These are phyloP conservation scores for Heliconius hermathena DNA, from an alignment of 1,140 invertebrate species.

Conservation along the genomic window DNA sequence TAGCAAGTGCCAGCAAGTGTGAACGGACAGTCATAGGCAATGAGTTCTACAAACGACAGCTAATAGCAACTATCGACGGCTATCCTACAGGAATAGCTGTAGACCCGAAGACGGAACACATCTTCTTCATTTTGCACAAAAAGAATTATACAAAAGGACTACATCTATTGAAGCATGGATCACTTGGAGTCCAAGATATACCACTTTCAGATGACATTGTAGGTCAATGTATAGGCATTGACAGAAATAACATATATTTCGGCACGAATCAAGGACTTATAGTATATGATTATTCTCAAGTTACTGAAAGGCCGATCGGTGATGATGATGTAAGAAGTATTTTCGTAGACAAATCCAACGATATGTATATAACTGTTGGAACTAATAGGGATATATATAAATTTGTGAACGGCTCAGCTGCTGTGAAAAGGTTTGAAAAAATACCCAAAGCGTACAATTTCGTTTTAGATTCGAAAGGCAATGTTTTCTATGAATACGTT, in stretches of 20 bases:
- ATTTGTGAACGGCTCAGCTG: constrained; percentile 69
- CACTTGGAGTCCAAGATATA: constrained; percentile 68
- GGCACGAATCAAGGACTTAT: constrained; percentile 73
- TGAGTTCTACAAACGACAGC: constrained; percentile 67
- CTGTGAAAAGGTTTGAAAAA: constrained; percentile 69
- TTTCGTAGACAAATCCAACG: constrained; percentile 70
- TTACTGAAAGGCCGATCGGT: constrained; percentile 67
- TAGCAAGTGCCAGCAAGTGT: constrained; percentile 56
- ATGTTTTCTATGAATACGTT: constrained; percentile 70
- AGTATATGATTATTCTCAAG: constrained; percentile 62
- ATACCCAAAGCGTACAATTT: constrained; percentile 73
- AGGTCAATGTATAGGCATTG: constrained; percentile 68
- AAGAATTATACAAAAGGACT: constrained; percentile 73
- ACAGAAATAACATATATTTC: constrained; percentile 66
- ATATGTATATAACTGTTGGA: constrained; percentile 73
- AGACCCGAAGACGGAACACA: constrained; percentile 66
- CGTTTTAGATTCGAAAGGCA: constrained; percentile 65
- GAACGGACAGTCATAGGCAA: constrained; percentile 67
- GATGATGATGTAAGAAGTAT: constrained; percentile 71
- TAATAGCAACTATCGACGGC: constrained; percentile 69
- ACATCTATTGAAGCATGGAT: constrained; percentile 65
- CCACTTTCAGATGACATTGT: constrained; percentile 62
- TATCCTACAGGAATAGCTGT: constrained; percentile 67
- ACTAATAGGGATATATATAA: constrained; percentile 64
- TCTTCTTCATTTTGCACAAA: constrained; percentile 74